Evolutionary conservation across 2,888 invertebrate genomes (phyloP), one percentile per base, ranked within the genome.

Genomic region (Eristalis intricaria): DNA sequence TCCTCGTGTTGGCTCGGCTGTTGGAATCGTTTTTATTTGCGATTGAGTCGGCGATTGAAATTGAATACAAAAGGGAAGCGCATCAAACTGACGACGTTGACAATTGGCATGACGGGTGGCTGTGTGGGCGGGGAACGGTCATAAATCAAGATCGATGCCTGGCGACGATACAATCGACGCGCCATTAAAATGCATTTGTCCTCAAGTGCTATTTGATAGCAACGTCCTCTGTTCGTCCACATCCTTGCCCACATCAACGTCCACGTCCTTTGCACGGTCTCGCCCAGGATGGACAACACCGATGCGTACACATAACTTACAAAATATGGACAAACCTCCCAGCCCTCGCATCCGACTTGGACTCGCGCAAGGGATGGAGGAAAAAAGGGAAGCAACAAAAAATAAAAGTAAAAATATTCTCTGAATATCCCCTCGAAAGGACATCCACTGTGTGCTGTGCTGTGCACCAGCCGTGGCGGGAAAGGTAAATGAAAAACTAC

Each of bases 101-200:
- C 78, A 83, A 75, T 83, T 78, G 70, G 86, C 22, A 60, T 50
- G 43, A 15, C 15, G 7, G 43, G 43, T 15, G n/a, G 40, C 15
- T 15, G 40, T 15, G 43, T 43, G 43, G 8, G 50, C 8, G 50
- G 50, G 8, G 38, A 13, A 13, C 19, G 78, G 83, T 70, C 83
- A 83, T 86, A 83, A 86, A 86, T 86, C 83, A 86, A 79, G 86
- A 86, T 78, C 65, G 56, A 38, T 66, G 65, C 56, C n/a, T 58
- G 13, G 77, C 60, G 60, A 70, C 60, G 60, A 70, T 75, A 66
- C 70, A 70, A 65, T 66, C 65, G 35, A 77, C 26, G 74, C 43
- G 74, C 43, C 74, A 79, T 86, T 78, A 78, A 85, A 82, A 78
- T 86, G 86, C 65, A 78, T 83, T 86, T 83, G 86, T 61, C 50